These are phyloP conservation scores for Mugil cephalus DNA, from an alignment of 2,113 vertebrate species.

Conservation along the genomic window DNA sequence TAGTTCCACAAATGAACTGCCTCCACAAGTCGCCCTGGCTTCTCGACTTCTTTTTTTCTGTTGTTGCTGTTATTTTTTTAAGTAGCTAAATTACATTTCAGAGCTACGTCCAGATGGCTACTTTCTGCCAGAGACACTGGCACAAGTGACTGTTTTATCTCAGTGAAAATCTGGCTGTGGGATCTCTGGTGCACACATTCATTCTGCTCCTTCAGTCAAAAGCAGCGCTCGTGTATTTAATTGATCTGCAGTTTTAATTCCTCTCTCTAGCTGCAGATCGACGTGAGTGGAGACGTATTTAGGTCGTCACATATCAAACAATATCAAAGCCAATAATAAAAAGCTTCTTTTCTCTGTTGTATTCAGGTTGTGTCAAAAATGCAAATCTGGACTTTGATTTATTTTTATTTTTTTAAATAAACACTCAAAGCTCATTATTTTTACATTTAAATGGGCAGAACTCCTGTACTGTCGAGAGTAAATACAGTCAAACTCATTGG, in stretches of 20 bases:
- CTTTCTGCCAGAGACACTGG: conserved; percentile 54
- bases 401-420: conserved; percentile 16
- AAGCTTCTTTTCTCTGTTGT: conserved; percentile 6
- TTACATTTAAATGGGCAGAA: neutral
- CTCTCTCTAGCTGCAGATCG: conserved; percentile 4
- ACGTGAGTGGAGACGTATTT: neutral
- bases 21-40: conserved; percentile 7
- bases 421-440: neutral
- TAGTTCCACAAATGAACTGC: conserved; percentile 19
- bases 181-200: conserved; percentile 45
- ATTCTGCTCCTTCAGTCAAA: conserved; percentile 21
- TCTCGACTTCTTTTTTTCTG: conserved; percentile 49
- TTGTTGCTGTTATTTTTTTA: conserved; percentile 36
- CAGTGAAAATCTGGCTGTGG: conserved; percentile 47
- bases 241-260: conserved; percentile 9
- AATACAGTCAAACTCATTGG: conserved; percentile 18
- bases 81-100: conserved; percentile 49
- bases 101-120: conserved; percentile 35
- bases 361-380: conserved; percentile 2
- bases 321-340: too few species aligned
- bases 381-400: conserved; percentile 14
- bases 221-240: neutral
- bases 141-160: conserved; percentile 54
- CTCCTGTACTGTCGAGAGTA: conserved; percentile 1
- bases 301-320: neutral